These are phyloP conservation scores for Drepana falcataria DNA, from an alignment of 2,888 invertebrate species.

Conservation along the genomic window DNA sequence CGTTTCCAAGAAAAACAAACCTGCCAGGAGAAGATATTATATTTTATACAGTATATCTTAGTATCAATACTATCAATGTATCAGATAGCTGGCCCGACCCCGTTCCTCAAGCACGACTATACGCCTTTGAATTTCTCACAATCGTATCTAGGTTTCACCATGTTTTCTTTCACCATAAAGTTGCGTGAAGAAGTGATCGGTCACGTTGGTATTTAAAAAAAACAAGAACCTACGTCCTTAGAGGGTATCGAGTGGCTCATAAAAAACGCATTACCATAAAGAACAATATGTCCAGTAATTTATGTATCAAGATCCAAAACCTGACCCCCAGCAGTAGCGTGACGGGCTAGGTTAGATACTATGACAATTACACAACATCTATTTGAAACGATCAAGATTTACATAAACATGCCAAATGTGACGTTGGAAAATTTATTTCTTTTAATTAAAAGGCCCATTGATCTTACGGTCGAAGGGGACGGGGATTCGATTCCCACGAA, in stretches of 20 bases:
- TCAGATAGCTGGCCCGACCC: too few relatives aligned
- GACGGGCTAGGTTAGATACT: constrained; percentile 17
- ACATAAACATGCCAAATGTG: neutral
- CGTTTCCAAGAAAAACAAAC: too few relatives aligned
- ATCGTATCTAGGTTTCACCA: too few relatives aligned
- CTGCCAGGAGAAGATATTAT: too few relatives aligned
- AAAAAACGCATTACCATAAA: constrained; percentile 25
- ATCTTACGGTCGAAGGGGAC: neutral
- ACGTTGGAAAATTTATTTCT: neutral
- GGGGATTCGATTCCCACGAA: neutral
- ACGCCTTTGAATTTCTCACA: too few relatives aligned
- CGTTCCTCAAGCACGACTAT: too few relatives aligned
- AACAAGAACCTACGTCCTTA: constrained; percentile 24
- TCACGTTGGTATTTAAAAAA: constrained; percentile 4
- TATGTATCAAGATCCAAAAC: constrained; percentile 41
- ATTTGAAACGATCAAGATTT: neutral
- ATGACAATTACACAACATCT: neutral
- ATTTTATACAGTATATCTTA: too few relatives aligned
- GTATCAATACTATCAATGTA: too few relatives aligned
- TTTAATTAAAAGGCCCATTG: constrained; percentile 1
- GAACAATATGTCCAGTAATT: constrained; percentile 44
- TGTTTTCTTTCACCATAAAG: too few relatives aligned
- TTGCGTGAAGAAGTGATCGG: too few relatives aligned
- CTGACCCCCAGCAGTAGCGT: constrained; percentile 29
- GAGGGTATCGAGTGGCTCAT: constrained; percentile 22